A percentile compares a stretch with the other conserved stretches of the same genome.
Evolutionary conservation across 1,140 invertebrate species (phyloP).

Genomic region (Teleopsis dalmanni): DNA sequence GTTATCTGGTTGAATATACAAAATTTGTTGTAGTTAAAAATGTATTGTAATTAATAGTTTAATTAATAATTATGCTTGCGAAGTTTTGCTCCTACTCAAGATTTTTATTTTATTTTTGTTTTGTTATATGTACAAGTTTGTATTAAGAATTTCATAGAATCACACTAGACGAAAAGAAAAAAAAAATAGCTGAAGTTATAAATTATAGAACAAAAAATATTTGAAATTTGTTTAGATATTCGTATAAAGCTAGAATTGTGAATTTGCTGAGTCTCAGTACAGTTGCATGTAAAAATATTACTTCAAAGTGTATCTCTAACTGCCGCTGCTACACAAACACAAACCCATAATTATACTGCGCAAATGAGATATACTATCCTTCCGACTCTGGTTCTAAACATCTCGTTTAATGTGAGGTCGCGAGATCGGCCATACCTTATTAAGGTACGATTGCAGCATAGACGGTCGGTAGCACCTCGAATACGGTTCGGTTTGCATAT

Average conservation of each 20-base stretch:
- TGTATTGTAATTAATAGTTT: background rate
- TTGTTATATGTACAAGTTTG: background rate
- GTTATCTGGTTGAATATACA: background rate
- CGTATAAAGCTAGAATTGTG: no score
- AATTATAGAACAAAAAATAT: background rate
- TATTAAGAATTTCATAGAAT: background rate
- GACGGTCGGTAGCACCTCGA: no score
- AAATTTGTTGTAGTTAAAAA: slow-evolving; percentile 1
- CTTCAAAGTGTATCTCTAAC: no score
- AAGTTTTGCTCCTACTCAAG: slow-evolving; percentile 10
- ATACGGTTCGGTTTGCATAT: background rate
- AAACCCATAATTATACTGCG: no score
- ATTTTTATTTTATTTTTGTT: background rate
- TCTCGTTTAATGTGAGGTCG: background rate
- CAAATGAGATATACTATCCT: no score
- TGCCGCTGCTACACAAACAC: no score
- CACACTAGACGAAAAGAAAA: background rate
- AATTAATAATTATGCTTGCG: background rate
- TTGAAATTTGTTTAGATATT: no score
- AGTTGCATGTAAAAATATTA: no score
- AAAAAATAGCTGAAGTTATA: background rate
- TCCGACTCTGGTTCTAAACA: no score
- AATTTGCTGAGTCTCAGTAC: no score
- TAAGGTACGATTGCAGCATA: no score
- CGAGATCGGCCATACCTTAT: background rate